These are phyloP conservation scores for Trissolcus basalis DNA, from an alignment of 1,140 invertebrate genomes.

Conservation along the genomic window DNA sequence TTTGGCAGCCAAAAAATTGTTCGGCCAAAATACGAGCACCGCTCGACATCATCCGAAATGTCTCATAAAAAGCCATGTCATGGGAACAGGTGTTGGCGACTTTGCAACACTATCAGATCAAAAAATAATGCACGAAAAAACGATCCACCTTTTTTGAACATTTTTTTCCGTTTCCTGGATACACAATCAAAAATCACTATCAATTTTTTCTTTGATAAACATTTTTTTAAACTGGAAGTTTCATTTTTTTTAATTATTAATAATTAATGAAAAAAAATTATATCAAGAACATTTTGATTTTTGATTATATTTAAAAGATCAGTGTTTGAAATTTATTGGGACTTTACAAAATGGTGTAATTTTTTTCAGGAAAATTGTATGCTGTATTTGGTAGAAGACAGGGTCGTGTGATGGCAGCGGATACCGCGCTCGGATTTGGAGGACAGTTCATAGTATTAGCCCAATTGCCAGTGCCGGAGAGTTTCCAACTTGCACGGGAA, in stretches of 20 bases:
- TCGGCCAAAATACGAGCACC: conserved; percentile 31
- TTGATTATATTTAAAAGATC: too few species aligned
- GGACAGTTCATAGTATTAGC: conserved; percentile 93
- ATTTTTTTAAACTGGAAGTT: too few species aligned
- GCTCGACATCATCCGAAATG: conserved; percentile 27
- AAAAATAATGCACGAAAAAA: too few species aligned
- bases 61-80: conserved; percentile 29
- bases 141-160: too few species aligned
- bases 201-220: too few species aligned
- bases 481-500: conserved; percentile 95
- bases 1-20: conserved; percentile 51
- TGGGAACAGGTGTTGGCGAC: conserved; percentile 23
- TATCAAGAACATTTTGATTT: too few species aligned
- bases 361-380: conserved; percentile 90
- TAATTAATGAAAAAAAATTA: too few species aligned
- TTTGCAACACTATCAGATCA: conserved; percentile 2
- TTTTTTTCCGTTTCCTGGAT: too few species aligned
- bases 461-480: conserved; percentile 95
- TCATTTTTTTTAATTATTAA: too few species aligned
- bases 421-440: conserved; percentile 90
- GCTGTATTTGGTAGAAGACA: conserved; percentile 91
- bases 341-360: conserved; percentile 25
- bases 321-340: conserved; percentile 5
- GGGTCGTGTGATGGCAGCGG: conserved; percentile 91
- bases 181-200: too few species aligned